phyloP scores from a whole-genome alignment of 2,113 vertebrate genomes.

The Oophaga pumilio region DNA sequence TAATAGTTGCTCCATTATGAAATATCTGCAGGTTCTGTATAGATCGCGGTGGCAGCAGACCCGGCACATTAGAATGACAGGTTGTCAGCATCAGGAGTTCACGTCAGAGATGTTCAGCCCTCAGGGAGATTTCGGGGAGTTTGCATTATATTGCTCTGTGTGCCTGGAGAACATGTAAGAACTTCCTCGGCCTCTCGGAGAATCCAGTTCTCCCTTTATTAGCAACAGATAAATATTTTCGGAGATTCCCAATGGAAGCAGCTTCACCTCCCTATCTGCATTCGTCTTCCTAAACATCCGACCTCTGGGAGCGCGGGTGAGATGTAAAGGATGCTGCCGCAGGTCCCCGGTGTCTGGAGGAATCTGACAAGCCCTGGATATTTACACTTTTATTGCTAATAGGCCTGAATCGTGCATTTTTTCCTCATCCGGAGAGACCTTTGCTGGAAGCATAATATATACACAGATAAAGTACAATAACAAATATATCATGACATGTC shows the following conservation, averaged over 20 bases:
- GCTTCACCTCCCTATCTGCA: constrained; percentile 8
- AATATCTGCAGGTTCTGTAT: neutral
- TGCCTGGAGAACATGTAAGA: neutral
- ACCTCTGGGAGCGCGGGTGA: constrained; percentile 2
- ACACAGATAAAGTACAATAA: constrained; percentile 8
- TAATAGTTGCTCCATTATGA: neutral
- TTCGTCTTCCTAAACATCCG: constrained; percentile 40
- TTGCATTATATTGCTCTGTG: neutral
- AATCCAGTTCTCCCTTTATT: neutral
- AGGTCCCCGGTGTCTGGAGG: constrained; percentile 33
- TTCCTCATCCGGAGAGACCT: constrained; percentile 19
- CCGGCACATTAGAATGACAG: neutral
- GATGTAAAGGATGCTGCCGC: neutral
- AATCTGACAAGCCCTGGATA: constrained; percentile 29
- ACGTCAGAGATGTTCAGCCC: neutral
- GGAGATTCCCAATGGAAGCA: neutral
- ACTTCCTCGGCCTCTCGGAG: neutral
- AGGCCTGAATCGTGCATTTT: constrained; percentile 37
- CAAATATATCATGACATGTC: constrained; percentile 20
- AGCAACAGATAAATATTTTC: constrained; percentile 44
- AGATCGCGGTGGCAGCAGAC: neutral
- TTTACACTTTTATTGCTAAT: constrained; percentile 32
- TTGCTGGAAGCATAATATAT: constrained; percentile 1
- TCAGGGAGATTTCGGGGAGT: neutral
- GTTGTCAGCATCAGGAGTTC: neutral